phyloP scores from a whole-genome alignment of 2,113 vertebrate genomes.

The Cyrtonyx montezumae region DNA sequence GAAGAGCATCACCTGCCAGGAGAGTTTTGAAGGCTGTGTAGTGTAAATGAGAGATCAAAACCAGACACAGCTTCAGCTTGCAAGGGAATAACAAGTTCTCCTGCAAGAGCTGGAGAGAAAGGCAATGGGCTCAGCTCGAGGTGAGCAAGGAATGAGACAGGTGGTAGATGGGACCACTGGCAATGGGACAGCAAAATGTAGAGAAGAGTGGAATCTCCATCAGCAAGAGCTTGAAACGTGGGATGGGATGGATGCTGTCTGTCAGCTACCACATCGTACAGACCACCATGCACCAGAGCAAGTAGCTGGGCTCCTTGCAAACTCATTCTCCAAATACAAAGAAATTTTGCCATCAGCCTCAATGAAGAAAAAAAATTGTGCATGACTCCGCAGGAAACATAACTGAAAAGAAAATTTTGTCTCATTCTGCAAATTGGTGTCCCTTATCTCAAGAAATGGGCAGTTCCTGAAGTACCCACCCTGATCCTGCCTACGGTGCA shows the following conservation, averaged over 20 bases:
- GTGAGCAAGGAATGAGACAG: not conserved
- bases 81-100: not conserved
- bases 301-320: not conserved
- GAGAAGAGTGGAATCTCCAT: not conserved
- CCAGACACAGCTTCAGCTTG: rapidly evolving
- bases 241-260: not conserved
- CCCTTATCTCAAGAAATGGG: not conserved
- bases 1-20: not conserved
- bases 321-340: not conserved
- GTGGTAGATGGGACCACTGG: not conserved
- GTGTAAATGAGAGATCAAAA: not conserved
- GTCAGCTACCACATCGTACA: not conserved
- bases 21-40: not conserved
- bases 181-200: not conserved
- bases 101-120: not conserved
- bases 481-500: not conserved
- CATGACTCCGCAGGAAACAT: not conserved
- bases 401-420: not conserved
- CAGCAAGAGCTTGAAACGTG: not conserved
- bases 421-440: not conserved
- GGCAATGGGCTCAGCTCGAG: not conserved
- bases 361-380: not conserved
- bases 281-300: not conserved
- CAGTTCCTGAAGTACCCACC: not conserved
- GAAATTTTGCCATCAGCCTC: not conserved